Conservation (phyloP, 2,797 vertebrate species). For the Picus viridis region DNA sequence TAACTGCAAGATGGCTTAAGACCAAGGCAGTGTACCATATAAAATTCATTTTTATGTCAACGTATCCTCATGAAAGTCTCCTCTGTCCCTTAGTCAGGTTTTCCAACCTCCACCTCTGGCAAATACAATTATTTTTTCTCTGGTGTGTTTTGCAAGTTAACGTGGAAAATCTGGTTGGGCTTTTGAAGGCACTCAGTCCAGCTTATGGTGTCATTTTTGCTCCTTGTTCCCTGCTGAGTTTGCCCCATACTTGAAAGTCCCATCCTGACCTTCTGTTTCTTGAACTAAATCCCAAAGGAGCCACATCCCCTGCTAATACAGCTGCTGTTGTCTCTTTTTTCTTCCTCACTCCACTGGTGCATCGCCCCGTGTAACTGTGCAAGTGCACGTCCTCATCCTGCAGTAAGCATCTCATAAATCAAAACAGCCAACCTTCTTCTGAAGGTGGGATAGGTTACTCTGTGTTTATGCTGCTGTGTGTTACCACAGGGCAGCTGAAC, state of each 20-base stretch:
- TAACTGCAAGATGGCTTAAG: no score
- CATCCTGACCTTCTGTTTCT: not conserved
- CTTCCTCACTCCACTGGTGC: not conserved
- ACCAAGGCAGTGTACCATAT: no score
- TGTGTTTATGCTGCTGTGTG: accelerated
- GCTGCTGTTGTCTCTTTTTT: not conserved
- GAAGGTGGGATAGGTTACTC: not conserved
- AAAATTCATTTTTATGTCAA: no score
- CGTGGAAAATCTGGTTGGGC: no score
- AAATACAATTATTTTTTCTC: no score
- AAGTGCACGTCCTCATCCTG: not conserved
- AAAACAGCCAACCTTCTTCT: not conserved
- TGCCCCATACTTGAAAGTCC: not conserved
- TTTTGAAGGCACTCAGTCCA: no score
- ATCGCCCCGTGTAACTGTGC: not conserved
- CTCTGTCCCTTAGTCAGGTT: no score
- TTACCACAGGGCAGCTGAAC: not conserved
- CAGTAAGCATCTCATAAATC: not conserved
- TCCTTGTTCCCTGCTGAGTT: not conserved
- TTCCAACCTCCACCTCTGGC: no score
- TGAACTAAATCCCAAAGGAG: not conserved
- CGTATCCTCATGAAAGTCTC: no score
- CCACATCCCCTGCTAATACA: not conserved
- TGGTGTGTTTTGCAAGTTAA: no score
- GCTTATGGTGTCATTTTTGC: no score